These are phyloP conservation scores for Papilio gigon DNA, from an alignment of 2,888 invertebrate species.

Conservation along the genomic window DNA sequence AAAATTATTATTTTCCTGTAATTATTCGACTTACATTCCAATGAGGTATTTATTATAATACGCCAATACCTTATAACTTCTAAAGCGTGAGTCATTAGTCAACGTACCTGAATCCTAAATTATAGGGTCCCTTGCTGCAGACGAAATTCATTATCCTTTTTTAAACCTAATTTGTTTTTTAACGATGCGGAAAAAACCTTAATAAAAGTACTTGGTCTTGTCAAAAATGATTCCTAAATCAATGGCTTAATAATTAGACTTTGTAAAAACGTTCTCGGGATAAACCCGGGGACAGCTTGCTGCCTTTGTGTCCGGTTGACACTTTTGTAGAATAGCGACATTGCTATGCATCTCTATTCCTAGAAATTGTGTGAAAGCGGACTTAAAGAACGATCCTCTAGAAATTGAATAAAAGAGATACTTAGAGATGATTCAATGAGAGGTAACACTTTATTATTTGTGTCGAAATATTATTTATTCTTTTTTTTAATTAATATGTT, in stretches of 20 bases:
- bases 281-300: neutral
- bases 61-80: neutral
- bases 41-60: neutral
- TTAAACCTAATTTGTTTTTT: constrained; percentile 2
- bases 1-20: neutral
- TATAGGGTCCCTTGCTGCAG: constrained; percentile 17
- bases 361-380: constrained; percentile 10
- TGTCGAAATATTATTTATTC: neutral
- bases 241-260: too few species aligned
- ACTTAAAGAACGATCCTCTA: neutral
- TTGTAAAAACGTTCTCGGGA: neutral
- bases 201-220: neutral
- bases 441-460: neutral
- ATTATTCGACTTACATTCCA: neutral
- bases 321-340: constrained; percentile 8
- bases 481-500: too few species aligned
- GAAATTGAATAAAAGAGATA: neutral
- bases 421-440: neutral
- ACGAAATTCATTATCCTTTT: constrained; percentile 9
- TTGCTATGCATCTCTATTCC: constrained; percentile 8
- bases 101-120: constrained; percentile 28
- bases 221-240: neutral
- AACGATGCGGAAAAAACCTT: neutral
- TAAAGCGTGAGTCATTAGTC: constrained; percentile 4
- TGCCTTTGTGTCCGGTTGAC: constrained; percentile 1